Conservation (phyloP, 2,797 vertebrate genomes). For the Urophycis tenuis region DNA sequence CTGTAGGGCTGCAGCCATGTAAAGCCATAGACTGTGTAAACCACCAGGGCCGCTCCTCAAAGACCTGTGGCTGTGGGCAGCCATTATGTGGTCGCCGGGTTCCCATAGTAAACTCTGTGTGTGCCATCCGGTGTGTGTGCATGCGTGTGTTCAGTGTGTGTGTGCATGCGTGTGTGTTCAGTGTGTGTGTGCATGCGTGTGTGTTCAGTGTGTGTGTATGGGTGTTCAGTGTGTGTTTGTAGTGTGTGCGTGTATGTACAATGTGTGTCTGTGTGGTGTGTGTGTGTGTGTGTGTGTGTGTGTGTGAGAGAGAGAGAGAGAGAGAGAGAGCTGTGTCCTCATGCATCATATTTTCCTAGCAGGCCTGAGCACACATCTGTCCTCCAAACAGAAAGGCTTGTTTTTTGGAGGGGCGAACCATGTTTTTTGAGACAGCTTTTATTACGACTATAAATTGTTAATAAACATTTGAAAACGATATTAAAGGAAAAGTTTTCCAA, state of each 20-base stretch:
- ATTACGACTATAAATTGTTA: neutral
- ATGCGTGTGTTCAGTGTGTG: slow-evolving; percentile 25
- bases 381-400: neutral
- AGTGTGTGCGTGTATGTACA: slow-evolving; percentile 15
- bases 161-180: slow-evolving; percentile 4
- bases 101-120: slow-evolving; percentile 41
- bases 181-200: slow-evolving; percentile 11
- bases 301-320: neutral
- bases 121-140: slow-evolving; percentile 26
- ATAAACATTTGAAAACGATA: neutral
- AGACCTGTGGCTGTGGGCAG: slow-evolving; percentile 37
- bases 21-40: neutral
- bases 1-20: neutral
- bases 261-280: slow-evolving; percentile 8
- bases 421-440: neutral
- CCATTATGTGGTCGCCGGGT: slow-evolving; percentile 41
- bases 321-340: neutral
- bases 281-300: slow-evolving; percentile 15
- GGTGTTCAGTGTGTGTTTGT: slow-evolving; percentile 7
- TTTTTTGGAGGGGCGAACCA: neutral
- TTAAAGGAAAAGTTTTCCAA: neutral
- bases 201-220: slow-evolving; percentile 5
- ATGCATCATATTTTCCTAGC: neutral
- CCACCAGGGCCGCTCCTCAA: slow-evolving; percentile 27
- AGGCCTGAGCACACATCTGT: neutral